Percentiles rank a stretch among this genome's conserved stretches.
Evolutionary conservation across 2,797 vertebrate species (phyloP).

Genomic region (Oryzias sinensis): DNA sequence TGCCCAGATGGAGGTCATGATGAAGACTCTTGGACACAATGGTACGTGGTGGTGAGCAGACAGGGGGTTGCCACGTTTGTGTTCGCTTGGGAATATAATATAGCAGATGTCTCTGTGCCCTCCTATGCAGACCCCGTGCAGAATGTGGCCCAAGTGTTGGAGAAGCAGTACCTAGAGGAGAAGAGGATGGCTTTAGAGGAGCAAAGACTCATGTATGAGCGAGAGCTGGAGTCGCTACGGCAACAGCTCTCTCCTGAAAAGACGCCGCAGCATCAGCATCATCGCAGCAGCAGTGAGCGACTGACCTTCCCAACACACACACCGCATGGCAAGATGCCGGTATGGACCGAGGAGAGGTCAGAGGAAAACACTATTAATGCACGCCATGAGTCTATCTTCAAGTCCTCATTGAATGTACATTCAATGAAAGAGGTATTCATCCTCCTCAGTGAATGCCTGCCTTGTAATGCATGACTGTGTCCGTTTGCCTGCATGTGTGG

Average conservation of each 20-base stretch:
- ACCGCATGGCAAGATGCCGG: slow-evolving; percentile 84
- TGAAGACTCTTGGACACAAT: slow-evolving; percentile 95
- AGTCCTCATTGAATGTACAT: neutral
- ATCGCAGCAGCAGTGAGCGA: slow-evolving; percentile 81
- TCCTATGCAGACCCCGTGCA: slow-evolving; percentile 87
- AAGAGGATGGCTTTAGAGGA: slow-evolving; percentile 93
- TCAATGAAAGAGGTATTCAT: slow-evolving; percentile 5
- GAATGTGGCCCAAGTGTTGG: slow-evolving; percentile 93
- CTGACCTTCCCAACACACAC: slow-evolving; percentile 84
- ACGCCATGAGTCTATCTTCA: neutral
- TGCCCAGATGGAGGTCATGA: slow-evolving; percentile 99
- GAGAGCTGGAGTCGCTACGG: slow-evolving; percentile 90
- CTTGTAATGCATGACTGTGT: slow-evolving; percentile 16
- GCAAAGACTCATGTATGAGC: slow-evolving; percentile 94
- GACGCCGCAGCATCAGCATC: slow-evolving; percentile 77
- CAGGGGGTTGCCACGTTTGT: neutral
- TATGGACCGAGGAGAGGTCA: slow-evolving; percentile 97
- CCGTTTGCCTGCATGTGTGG: slow-evolving; percentile 15
- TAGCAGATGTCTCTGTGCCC: neutral
- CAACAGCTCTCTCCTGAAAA: slow-evolving; percentile 93
- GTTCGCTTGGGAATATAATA: neutral
- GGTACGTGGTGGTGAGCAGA: slow-evolving; percentile 71
- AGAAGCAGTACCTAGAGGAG: slow-evolving; percentile 97
- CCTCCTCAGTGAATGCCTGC: slow-evolving; percentile 19
- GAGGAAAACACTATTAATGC: slow-evolving; percentile 22